phyloP scores from a whole-genome alignment of 35 echinoderm and acorn worm species.

The Eucidaris tribuloides region DNA sequence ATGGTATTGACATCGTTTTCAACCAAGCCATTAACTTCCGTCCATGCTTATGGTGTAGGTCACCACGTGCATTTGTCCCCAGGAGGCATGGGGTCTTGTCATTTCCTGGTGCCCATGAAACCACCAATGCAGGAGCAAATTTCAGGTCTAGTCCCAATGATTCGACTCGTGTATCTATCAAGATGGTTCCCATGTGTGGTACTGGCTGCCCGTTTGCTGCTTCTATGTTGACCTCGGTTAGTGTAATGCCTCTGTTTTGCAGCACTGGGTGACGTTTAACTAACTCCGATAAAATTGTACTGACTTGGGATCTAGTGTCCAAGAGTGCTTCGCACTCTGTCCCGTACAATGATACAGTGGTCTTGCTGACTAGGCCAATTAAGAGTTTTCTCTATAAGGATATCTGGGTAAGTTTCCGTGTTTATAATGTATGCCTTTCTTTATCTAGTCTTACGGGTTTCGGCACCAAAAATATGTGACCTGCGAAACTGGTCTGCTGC shows the following conservation, averaged over 20 bases:
- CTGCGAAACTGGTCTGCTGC: too few species aligned
- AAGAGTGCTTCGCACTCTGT: background rate
- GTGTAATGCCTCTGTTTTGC: background rate
- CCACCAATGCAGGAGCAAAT: background rate
- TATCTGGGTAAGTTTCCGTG: too few species aligned
- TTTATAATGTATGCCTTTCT: too few species aligned
- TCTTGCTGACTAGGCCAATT: too few species aligned
- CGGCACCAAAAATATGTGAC: too few species aligned
- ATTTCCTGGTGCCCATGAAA: too few species aligned
- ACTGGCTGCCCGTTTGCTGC: background rate
- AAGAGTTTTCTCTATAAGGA: background rate
- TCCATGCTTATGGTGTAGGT: too few species aligned
- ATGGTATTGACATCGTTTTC: too few species aligned
- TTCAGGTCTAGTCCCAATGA: too few species aligned
- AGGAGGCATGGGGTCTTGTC: background rate
- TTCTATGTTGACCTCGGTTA: background rate
- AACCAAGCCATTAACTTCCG: too few species aligned
- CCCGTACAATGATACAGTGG: background rate
- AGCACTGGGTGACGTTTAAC: background rate
- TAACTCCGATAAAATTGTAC: background rate
- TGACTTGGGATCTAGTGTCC: conserved; percentile 29
- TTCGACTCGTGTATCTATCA: background rate
- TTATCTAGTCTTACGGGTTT: too few species aligned
- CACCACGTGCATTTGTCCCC: conserved; percentile 4
- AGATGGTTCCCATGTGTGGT: conserved; percentile 6